Percentiles rank a stretch among this genome's conserved stretches.
Conservation (phyloP, 2,113 vertebrate genomes). For the Ictalurus furcatus region DNA sequence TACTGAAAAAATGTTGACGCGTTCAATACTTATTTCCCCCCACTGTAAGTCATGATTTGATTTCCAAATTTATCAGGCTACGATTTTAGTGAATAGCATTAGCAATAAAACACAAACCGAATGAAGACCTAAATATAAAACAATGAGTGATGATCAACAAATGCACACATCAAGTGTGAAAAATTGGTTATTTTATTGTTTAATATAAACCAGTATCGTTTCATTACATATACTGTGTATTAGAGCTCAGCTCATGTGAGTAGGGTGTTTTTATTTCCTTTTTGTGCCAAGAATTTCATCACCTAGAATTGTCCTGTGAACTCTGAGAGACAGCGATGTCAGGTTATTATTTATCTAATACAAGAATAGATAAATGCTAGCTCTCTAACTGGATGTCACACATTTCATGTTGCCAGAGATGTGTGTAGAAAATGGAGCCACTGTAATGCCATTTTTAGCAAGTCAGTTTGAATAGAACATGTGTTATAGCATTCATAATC, state of each 20-base stretch:
- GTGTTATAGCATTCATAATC: slow-evolving; percentile 62
- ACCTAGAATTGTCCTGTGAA: neutral
- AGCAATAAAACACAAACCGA: neutral
- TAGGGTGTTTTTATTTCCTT: neutral
- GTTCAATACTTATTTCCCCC: no score
- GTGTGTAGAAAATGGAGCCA: slow-evolving; percentile 49
- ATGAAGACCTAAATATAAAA: no score
- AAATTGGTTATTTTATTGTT: neutral
- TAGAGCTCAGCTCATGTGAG: neutral
- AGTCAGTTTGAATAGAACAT: slow-evolving; percentile 63
- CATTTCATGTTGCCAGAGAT: slow-evolving; percentile 43
- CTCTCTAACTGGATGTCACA: slow-evolving; percentile 40
- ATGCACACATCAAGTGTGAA: neutral
- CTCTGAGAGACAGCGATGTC: slow-evolving; percentile 16
- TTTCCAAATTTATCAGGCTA: neutral
- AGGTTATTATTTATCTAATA: slow-evolving; percentile 32
- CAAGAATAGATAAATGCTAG: slow-evolving; percentile 40
- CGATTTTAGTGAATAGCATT: neutral
- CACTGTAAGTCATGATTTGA: neutral
- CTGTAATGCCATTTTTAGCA: slow-evolving; percentile 60
- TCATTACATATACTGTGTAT: neutral
- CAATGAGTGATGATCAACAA: neutral
- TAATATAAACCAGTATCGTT: neutral
- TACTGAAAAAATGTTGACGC: no score
- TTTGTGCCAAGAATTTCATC: slow-evolving; percentile 11